Evolutionary conservation across 1,140 invertebrate genomes (phyloP), one percentile per base, ranked within the genome.

Genomic region (Cyphomyrmex costatus): DNA sequence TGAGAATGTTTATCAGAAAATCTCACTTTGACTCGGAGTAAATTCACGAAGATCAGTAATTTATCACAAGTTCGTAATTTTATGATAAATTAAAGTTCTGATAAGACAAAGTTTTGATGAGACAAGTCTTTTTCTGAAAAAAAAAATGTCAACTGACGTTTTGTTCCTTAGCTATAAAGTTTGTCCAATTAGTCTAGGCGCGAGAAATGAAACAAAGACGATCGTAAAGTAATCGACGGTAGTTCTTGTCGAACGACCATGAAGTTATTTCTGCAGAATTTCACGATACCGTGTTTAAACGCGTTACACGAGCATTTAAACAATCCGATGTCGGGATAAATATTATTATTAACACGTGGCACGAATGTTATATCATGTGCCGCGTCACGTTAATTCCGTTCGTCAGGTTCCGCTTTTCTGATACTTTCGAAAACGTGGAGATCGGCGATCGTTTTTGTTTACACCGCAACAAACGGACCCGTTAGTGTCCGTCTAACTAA

Each of bases 321-420:
- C 24, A 33, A 12, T 24, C 30, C 42, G 58, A 79, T 79, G 83
- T 65, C 73, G 56, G 33, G 42, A 86, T 86, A 86, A 86, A 82
- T 86, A 86, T 86, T 86, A 86, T 86, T 86, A 71, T 82, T 79
- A 86, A 82, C 65, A 86, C 56, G 56, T 86, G 65, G 85, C 77
- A 46, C 42, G 49, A 51, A 46, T 19, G 27, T 77, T 85, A 78
- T 27, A 85, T 78, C 76, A 65, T 53, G 63, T 14, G 58, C 21
- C 46, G 14, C 42, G 49, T 46, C 46, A 27, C 58, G 60, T 70
- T 30, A 66, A 80, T 68, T 68, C 27, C 46, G 12, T 8, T 42
- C 74, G 63, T 86, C 76, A 61, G 56, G 21, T 82, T 27, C 14
- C 33, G 51, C 19, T 46, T 74, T 30, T 8, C 27, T 14, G 24